phyloP scores from a whole-genome alignment of 2,113 vertebrate genomes.

The Anser brachyrhynchus region DNA sequence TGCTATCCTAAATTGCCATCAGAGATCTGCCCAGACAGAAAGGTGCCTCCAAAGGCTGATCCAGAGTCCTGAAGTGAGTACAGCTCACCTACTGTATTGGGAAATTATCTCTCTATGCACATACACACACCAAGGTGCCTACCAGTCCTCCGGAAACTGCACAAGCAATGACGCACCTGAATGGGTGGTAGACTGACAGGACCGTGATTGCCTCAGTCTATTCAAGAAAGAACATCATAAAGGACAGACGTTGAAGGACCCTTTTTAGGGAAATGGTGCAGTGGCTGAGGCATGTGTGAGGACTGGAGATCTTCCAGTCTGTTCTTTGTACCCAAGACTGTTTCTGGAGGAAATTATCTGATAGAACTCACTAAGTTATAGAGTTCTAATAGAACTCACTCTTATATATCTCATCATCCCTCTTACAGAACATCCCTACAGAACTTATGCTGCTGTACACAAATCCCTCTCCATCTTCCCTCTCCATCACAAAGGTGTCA shows the following conservation, averaged over 20 bases:
- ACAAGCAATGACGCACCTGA: background rate
- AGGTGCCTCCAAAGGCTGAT: background rate
- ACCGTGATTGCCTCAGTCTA: background rate
- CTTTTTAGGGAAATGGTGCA: background rate
- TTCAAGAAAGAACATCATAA: background rate
- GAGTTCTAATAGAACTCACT: background rate
- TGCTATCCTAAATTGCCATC: background rate
- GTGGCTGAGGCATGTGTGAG: background rate
- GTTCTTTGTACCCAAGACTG: background rate
- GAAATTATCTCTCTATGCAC: background rate
- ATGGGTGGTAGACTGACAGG: background rate
- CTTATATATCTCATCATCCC: background rate
- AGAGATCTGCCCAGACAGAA: background rate
- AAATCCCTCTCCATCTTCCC: background rate
- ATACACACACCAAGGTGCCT: background rate
- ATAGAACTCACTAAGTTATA: background rate
- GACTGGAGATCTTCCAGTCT: background rate
- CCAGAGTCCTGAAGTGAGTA: background rate
- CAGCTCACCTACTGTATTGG: background rate
- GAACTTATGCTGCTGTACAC: background rate
- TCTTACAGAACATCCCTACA: background rate
- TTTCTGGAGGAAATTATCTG: background rate
- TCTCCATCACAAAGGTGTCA: background rate
- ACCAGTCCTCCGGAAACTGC: accelerated
- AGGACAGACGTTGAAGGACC: background rate